Evolutionary conservation across 1,140 invertebrate genomes (phyloP).

Genomic region (Tyrophagus putrescentiae): DNA sequence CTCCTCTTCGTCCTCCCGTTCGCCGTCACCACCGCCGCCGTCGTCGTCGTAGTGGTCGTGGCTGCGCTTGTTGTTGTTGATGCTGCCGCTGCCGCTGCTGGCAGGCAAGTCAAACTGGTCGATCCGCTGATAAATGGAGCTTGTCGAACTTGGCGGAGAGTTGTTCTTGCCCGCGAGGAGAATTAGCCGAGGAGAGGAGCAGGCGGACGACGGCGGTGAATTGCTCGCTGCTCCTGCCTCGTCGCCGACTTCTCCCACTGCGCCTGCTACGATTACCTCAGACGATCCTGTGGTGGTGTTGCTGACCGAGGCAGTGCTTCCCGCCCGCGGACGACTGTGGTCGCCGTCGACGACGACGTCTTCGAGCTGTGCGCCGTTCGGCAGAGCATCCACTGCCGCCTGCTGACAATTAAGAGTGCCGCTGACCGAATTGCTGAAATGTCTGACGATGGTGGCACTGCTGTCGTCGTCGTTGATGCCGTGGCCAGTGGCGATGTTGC

Average conservation of each 20-base stretch:
- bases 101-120: slow-evolving; percentile 13
- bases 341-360: neutral
- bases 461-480: no score
- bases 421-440: slow-evolving; percentile 8
- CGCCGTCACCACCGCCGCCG: neutral
- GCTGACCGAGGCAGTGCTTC: neutral
- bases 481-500: no score
- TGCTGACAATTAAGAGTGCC: neutral
- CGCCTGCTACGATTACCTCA: no score
- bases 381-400: neutral
- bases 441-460: neutral
- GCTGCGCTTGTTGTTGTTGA: neutral
- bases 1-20: neutral
- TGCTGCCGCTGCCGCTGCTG: neutral
- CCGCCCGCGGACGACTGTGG: neutral
- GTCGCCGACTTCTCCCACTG: neutral
- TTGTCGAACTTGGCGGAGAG: slow-evolving; percentile 15
- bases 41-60: neutral
- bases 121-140: slow-evolving; percentile 15
- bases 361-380: neutral
- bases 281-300: neutral
- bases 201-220: neutral
- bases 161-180: slow-evolving; percentile 7
- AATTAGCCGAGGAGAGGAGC: neutral
- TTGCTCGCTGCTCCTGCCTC: neutral